Percentiles rank a stretch among this genome's conserved stretches.
Evolutionary conservation across 2,888 invertebrate genomes (phyloP).

Genomic region (Pristionchus maxplancki): DNA sequence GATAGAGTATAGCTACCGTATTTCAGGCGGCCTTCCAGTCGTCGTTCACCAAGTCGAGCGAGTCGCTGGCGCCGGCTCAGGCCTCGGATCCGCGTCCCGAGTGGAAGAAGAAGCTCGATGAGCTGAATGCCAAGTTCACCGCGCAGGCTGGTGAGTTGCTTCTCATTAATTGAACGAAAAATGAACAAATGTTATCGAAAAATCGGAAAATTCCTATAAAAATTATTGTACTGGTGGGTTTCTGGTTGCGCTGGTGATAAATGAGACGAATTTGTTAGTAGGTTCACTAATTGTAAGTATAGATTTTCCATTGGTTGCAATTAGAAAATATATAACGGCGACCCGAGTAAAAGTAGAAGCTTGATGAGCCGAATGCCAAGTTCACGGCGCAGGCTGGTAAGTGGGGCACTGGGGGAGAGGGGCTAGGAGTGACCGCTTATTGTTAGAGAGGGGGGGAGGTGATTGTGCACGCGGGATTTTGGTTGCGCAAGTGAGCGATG

Average conservation of each 20-base stretch:
- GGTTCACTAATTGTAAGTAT: too few relatives aligned
- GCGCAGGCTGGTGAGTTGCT: constrained; percentile 43
- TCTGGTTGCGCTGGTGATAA: too few relatives aligned
- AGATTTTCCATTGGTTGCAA: too few relatives aligned
- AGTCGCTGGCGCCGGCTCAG: constrained; percentile 39
- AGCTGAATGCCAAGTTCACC: constrained; percentile 53
- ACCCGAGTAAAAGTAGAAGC: constrained; percentile 70
- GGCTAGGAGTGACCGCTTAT: too few relatives aligned
- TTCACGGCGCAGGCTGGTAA: constrained; percentile 49
- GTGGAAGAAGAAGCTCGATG: constrained; percentile 69
- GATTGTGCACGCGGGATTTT: too few relatives aligned
- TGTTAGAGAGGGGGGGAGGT: not conserved
- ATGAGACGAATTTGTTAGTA: too few relatives aligned
- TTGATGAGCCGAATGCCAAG: constrained; percentile 60
- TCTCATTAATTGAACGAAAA: not conserved
- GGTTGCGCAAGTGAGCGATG: too few relatives aligned
- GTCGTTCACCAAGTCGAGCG: constrained; percentile 23
- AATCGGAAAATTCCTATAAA: not conserved
- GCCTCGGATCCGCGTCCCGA: constrained; percentile 70
- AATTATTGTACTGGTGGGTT: too few relatives aligned
- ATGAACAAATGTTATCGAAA: not conserved
- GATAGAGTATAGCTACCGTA: not conserved
- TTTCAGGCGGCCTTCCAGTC: constrained; percentile 10
- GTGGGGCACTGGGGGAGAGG: too few relatives aligned
- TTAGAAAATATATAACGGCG: too few relatives aligned